Evolutionary conservation across 1,140 invertebrate genomes (phyloP), one percentile per base, ranked within the genome.

Genomic region (Zaprionus nigranus): DNA sequence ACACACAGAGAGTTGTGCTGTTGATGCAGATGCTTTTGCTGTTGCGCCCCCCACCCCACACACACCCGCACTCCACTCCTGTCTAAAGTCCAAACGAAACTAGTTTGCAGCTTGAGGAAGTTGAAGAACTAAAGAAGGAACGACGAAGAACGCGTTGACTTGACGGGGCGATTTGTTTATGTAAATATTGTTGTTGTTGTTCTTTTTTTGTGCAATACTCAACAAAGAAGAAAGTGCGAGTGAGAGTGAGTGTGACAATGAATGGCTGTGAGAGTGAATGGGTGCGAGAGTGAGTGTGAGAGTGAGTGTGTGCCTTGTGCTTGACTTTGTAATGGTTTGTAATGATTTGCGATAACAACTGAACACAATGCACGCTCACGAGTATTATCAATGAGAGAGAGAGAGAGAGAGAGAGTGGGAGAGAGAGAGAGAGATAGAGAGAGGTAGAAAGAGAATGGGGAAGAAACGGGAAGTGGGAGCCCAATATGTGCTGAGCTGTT

Each of bases 281-380:
- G 28, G 28, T 2, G 26, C n/a, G 57, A 12, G 6, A 6, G 43
- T 24, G 56, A 15, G 26, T 28, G 43, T 24, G 17, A 3, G 67
- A 24, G n/a, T 53, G 38, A 28, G 17, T 40, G 57, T 51, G 66
- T 53, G 43, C 36, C 17, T 60, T 67, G 28, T 43, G 61, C 66
- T 58, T 61, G 72, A 78, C 62, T 77, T 62, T 76, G 67, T 66
- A 77, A 75, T 71, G 61, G 60, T 34, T 61, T 76, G 74, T 77
- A 79, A 78, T 73, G 75, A 78, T 78, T 59, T 17, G 51, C 46
- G 78, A 78, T 78, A 78, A 73, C 54, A 49, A 26, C 58, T 15
- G 30, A 34, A 34, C 17, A 67, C 59, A 69, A 11, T 34, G 15
- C 38, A 9, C 40, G 17, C 40, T 46, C 40, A 17, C 43, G 57